Evolutionary conservation across 2,888 invertebrate species (phyloP).

Genomic region (Microctonus aethiopoides): DNA sequence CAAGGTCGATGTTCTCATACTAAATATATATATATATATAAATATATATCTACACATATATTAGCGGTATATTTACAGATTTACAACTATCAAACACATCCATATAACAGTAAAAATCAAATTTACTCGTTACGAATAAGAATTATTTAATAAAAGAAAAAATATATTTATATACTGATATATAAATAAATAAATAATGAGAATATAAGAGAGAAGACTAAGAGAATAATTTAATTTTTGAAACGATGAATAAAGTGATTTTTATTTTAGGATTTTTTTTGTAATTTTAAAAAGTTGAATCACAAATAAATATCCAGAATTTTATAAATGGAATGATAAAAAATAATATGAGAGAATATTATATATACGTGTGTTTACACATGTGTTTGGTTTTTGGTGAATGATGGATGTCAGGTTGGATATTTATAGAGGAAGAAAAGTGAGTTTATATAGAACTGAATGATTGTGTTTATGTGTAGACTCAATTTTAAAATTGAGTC

Average conservation of each 20-base stretch:
- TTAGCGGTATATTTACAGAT: neutral
- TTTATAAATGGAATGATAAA: too few species aligned
- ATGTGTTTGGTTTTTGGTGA: neutral
- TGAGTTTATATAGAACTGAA: slow-evolving; percentile 20
- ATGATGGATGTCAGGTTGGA: neutral
- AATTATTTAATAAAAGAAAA: too few species aligned
- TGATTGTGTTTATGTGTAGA: too few species aligned
- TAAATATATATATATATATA: neutral
- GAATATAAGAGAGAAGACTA: too few species aligned
- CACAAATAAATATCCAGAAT: too few species aligned
- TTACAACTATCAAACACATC: neutral
- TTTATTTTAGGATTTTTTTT: too few species aligned
- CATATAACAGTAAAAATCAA: neutral
- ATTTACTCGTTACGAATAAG: neutral
- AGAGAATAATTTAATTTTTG: too few species aligned
- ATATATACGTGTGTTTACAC: neutral
- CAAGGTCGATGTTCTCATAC: slow-evolving; percentile 29
- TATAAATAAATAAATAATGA: too few species aligned
- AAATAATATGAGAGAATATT: neutral
- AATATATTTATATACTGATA: too few species aligned
- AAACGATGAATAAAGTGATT: too few species aligned
- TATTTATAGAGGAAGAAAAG: neutral
- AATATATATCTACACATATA: neutral
- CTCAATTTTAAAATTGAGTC: slow-evolving; percentile 1
- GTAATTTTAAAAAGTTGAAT: too few species aligned